These are phyloP conservation scores for Noctua janthina DNA, from an alignment of 2,888 invertebrate genomes.

Conservation along the genomic window DNA sequence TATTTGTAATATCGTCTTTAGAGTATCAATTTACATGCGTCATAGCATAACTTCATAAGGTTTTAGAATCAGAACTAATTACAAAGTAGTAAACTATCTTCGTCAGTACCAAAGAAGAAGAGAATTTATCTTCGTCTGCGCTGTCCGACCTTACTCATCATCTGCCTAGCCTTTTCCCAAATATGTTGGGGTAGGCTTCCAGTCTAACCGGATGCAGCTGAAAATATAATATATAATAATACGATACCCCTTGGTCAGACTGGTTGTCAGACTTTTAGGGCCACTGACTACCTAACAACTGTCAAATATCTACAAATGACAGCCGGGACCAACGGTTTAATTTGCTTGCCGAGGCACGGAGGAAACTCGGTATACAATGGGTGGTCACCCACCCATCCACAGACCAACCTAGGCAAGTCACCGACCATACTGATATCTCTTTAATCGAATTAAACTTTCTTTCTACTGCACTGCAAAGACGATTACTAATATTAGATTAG, in stretches of 20 bases:
- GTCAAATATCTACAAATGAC: too few relatives aligned
- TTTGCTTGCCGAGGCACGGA: too few relatives aligned
- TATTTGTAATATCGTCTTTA: constrained; percentile 3
- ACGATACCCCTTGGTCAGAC: too few relatives aligned
- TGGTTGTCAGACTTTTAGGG: too few relatives aligned
- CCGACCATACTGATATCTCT: constrained; percentile 19
- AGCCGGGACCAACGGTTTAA: too few relatives aligned
- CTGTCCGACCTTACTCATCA: constrained; percentile 1
- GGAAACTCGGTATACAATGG: too few relatives aligned
- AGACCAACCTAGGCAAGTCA: background rate
- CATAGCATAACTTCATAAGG: background rate
- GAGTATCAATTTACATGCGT: background rate
- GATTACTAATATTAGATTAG: constrained; percentile 34
- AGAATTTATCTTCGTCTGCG: background rate
- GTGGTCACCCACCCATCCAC: too few relatives aligned
- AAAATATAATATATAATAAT: too few relatives aligned
- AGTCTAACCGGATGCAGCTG: too few relatives aligned
- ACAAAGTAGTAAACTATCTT: background rate
- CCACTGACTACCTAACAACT: too few relatives aligned
- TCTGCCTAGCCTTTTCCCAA: too few relatives aligned
- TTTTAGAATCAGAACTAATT: background rate
- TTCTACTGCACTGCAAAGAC: constrained; percentile 10
- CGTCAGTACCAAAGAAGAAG: background rate
- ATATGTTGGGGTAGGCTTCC: too few relatives aligned
- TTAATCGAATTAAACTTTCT: constrained; percentile 35